Base-by-base conservation (phyloP, 2,888 invertebrate genomes). In the Hetaerina titia region DNA sequence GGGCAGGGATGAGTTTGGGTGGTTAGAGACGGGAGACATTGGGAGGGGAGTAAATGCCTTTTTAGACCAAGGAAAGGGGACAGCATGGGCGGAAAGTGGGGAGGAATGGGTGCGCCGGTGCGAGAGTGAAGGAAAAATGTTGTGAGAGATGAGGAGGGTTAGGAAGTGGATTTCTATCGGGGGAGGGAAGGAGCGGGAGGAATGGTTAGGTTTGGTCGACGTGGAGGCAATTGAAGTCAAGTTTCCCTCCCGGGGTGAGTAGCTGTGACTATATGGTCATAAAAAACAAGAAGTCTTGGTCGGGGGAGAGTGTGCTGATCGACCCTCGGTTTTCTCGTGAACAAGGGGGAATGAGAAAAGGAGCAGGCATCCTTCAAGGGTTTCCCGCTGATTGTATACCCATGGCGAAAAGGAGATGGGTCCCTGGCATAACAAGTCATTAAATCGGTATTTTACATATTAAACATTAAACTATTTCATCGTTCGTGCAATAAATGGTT, bases 221-320 rank as follows among this genome's bases (percentile, higher is more conserved):
- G 89, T 19, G 69, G 56, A 57, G 69, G 92, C 92, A 74, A 92
- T 92, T 92, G 92, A 92, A 92, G 92, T 92, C 89, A 58, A 89
- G 89, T 89, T 89, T 57, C 92, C 69, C 92, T 69, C 92, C 92
- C 92, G 69, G 92, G 64, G 92, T 69, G 92, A 92, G 92, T 92
- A 92, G 92, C 92, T 92, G 92, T 92, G 92, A 92, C 92, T 92
- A 92, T 64, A 92, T 74, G 92, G 92, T 56, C 92, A 69, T 92
- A 92, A 92, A 92, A 90, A 92, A 69, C 56, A 57, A 56, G 31
- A 69, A 92, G 56, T 63, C n/a, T 69, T 69, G 69, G 69, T 56
- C n/a, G 17, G 63, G 90, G 25, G 31, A 45, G 22, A 45, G 74
- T n/a, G 57, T 92, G 31, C 81, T 81, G 81, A 81, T 81, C 81